Conservation (phyloP, 2,113 vertebrate species). For the Corvus cornix region DNA sequence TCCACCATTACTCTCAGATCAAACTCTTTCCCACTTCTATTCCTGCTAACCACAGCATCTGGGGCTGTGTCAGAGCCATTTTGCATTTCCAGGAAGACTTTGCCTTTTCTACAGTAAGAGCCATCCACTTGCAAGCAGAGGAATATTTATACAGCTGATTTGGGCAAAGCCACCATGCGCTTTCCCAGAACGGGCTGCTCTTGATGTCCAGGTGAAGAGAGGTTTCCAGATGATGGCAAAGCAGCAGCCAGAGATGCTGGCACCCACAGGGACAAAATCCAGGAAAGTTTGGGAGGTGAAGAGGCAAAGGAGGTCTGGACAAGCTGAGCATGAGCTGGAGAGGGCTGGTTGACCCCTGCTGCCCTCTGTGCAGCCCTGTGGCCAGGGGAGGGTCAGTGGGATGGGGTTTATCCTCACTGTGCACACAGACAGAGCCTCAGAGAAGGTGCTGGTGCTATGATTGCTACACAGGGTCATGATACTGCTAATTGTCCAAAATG, state of each 20-base stretch:
- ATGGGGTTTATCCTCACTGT: neutral
- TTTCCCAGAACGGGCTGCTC: slow-evolving; percentile 33
- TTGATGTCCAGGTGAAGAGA: slow-evolving; percentile 16
- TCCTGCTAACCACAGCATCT: slow-evolving; percentile 63
- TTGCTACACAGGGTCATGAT: neutral
- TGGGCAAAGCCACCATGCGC: slow-evolving; percentile 7
- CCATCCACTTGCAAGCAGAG: slow-evolving; percentile 1
- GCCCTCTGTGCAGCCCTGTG: neutral
- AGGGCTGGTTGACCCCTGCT: neutral
- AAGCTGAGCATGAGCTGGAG: neutral
- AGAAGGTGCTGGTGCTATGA: neutral
- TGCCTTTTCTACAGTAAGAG: slow-evolving; percentile 46
- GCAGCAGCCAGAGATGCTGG: neutral
- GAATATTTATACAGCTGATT: slow-evolving; percentile 46
- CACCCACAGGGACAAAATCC: neutral
- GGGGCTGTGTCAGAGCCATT: slow-evolving; percentile 52
- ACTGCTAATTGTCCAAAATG: neutral
- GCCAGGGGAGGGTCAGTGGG: neutral
- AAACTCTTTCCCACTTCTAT: slow-evolving; percentile 58
- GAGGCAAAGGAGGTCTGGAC: neutral
- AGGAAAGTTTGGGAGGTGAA: neutral
- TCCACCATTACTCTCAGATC: slow-evolving; percentile 36
- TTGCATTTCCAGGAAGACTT: slow-evolving; percentile 52
- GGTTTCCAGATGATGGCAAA: neutral
- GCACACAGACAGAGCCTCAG: neutral